Percentiles rank a stretch among this genome's conserved stretches.
Conservation (phyloP, 2,888 invertebrate genomes). For the Tubulanus polymorphus region DNA sequence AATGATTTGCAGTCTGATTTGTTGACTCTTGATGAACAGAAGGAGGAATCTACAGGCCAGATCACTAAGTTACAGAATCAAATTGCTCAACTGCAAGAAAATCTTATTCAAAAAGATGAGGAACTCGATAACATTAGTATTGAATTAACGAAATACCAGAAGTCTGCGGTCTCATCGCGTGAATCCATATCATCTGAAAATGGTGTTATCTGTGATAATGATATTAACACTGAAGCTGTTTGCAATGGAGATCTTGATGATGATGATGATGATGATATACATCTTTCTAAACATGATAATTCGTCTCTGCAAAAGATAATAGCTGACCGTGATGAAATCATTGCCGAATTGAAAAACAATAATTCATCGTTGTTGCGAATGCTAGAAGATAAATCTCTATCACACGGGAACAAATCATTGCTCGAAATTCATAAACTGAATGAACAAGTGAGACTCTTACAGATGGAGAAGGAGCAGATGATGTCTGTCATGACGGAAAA, state of each 20-base stretch:
- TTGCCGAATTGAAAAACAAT: constrained; percentile 40
- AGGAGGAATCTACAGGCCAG: not conserved
- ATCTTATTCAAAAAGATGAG: not conserved
- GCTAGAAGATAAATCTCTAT: constrained; percentile 35
- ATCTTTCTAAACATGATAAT: constrained; percentile 26
- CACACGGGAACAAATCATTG: constrained; percentile 28
- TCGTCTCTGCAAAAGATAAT: constrained; percentile 31
- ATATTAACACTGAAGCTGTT: not conserved
- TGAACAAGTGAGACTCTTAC: constrained; percentile 35
- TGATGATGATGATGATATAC: not conserved
- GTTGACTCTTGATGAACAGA: not conserved
- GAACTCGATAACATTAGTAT: not conserved
- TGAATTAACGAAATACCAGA: not conserved
- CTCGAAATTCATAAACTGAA: constrained; percentile 39
- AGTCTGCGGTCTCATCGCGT: not conserved
- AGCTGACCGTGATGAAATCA: constrained; percentile 40
- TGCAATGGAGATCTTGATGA: not conserved
- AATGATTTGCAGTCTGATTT: not conserved
- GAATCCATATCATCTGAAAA: not conserved
- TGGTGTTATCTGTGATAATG: not conserved
- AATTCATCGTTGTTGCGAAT: constrained; percentile 41
- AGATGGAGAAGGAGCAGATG: constrained; percentile 50
- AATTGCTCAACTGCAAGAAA: not conserved
- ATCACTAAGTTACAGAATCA: not conserved
- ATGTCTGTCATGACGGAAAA: constrained; percentile 53